Percentiles rank a stretch among this genome's conserved stretches.
These are phyloP conservation scores for Druceiella hillmani DNA, from an alignment of 2,888 invertebrate genomes.

Conservation along the genomic window DNA sequence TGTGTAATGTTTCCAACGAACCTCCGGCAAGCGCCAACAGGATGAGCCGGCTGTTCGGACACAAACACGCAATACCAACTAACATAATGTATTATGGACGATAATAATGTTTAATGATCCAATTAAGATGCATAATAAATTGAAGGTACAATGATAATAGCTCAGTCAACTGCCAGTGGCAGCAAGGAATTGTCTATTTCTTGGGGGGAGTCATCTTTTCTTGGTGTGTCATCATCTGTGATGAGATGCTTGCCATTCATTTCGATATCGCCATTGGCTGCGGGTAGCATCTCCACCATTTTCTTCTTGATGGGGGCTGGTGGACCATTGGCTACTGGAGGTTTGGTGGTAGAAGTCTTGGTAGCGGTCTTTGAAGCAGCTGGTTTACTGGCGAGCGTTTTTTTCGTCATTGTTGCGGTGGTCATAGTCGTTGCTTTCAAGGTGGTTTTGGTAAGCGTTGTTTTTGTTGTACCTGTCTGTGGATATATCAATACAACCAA, in stretches of 20 bases:
- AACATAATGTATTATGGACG: too few relatives aligned
- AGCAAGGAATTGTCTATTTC: conserved; percentile 18
- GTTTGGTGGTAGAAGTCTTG: background rate
- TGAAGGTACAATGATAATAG: too few relatives aligned
- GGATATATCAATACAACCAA: background rate
- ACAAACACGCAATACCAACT: too few relatives aligned
- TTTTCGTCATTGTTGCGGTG: background rate
- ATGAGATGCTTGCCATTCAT: conserved; percentile 13
- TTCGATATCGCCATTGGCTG: conserved; percentile 8
- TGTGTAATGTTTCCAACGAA: too few relatives aligned
- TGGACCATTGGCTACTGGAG: conserved; percentile 14
- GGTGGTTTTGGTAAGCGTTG: background rate
- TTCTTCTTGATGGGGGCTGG: conserved; percentile 23
- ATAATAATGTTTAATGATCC: too few relatives aligned
- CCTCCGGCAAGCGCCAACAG: too few relatives aligned
- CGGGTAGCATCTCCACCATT: conserved; percentile 7
- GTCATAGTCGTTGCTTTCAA: background rate
- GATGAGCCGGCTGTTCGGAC: too few relatives aligned
- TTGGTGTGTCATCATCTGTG: conserved; percentile 11
- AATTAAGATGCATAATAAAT: too few relatives aligned
- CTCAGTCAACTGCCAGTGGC: too few relatives aligned
- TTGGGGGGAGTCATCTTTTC: conserved; percentile 20
- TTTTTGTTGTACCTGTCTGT: background rate
- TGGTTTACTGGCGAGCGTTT: too few relatives aligned
- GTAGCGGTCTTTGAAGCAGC: too few relatives aligned